These are phyloP conservation scores for Ashinkailepas kermadecensis DNA, from an alignment of 2,888 invertebrate species.

Conservation along the genomic window DNA sequence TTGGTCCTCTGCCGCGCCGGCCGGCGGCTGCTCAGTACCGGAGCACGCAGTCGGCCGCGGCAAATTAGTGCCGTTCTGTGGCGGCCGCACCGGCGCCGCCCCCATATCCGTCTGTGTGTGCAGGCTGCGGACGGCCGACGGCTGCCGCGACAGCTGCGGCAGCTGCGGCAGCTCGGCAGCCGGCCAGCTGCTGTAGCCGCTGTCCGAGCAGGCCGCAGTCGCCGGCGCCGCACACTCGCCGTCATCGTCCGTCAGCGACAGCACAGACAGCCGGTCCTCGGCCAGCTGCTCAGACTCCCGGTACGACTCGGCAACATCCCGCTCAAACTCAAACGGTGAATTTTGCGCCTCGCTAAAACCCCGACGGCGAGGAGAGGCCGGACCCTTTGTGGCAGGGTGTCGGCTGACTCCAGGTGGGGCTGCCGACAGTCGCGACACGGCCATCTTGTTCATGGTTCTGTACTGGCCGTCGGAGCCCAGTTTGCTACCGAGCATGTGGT, in stretches of 20 bases:
- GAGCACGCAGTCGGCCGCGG: no score
- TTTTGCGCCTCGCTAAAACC: slow-evolving; percentile 12
- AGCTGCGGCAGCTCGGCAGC: not conserved
- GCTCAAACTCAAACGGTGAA: not conserved
- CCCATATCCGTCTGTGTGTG: not conserved
- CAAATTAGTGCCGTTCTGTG: no score
- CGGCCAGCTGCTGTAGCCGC: not conserved
- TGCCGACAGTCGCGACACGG: not conserved
- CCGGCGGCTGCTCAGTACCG: no score
- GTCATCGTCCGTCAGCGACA: slow-evolving; percentile 10
- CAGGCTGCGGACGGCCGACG: no score
- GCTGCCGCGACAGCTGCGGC: no score
- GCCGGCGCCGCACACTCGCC: not conserved
- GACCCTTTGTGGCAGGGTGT: not conserved
- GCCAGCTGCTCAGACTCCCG: not conserved
- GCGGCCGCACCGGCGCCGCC: not conserved
- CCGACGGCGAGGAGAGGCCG: not conserved
- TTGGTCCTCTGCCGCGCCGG: no score
- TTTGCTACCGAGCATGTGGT: no score
- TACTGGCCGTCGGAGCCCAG: not conserved
- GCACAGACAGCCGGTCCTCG: not conserved
- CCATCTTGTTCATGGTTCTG: not conserved
- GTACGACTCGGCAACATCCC: no score
- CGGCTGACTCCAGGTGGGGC: not conserved
- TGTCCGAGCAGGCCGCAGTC: not conserved